Evolutionary conservation across 2,113 vertebrate species (phyloP).

Genomic region (Megaceryle torquata): DNA sequence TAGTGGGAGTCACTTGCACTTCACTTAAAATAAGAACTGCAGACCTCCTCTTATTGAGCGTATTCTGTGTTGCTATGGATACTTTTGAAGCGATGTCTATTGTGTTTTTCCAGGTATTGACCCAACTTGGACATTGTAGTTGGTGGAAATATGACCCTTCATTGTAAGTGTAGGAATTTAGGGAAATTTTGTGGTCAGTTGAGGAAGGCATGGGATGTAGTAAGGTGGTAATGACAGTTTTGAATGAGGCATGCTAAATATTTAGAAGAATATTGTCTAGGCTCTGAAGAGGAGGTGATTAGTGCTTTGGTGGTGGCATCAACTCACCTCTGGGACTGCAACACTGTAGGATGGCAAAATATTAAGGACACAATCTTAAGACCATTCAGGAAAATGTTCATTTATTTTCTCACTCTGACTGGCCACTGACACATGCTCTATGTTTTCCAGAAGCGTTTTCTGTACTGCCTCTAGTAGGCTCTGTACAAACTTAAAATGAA

Average conservation of each 20-base stretch:
- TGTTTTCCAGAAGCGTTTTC: not conserved
- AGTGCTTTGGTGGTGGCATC: not conserved
- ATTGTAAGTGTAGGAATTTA: not conserved
- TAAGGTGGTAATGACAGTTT: not conserved
- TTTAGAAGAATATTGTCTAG: not conserved
- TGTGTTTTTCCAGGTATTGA: not conserved
- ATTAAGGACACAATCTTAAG: not conserved
- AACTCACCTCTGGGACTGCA: not conserved
- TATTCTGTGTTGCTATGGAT: not conserved
- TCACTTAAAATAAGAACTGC: not conserved
- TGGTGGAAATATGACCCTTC: not conserved
- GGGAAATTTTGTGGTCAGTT: not conserved
- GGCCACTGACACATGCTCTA: accelerated
- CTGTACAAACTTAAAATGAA: not conserved
- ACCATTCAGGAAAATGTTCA: not conserved
- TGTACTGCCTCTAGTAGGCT: not conserved
- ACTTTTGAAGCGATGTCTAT: not conserved
- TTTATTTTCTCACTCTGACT: not conserved
- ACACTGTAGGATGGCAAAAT: not conserved
- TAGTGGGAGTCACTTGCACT: not conserved
- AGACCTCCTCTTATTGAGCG: not conserved
- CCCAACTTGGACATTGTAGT: not conserved
- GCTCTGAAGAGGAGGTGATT: not conserved
- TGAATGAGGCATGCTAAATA: not conserved
- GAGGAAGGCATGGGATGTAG: not conserved